Evolutionary conservation across 2,797 vertebrate genomes (phyloP), one percentile per base, ranked within the genome.

Genomic region (Kryptolebias ocellatus): DNA sequence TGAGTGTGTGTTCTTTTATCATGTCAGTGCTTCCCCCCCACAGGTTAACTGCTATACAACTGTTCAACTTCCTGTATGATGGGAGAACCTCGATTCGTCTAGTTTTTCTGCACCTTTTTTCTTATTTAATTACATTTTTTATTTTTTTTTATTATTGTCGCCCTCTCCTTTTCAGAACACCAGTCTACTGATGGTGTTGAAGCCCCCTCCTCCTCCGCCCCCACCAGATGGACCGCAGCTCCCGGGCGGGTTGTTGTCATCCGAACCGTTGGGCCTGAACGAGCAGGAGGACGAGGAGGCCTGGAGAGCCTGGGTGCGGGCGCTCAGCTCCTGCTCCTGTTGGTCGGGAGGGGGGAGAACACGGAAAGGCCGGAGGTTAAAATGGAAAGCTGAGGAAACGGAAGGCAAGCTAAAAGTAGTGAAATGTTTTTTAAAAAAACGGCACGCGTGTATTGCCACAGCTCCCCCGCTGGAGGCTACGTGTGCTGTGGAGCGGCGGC

Each of bases 161-260:
- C 11, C 39, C 11, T 8, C 34, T 55, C 51, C 4, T 14, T 67
- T 61, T 97, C 91, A 99, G 89, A 99, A 99, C 70, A 99, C 98
- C 74, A 99, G 94, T 90, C 98, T 95, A 77, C 96, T 95, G 64
- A 99, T 92, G 16, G 96, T 97, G 84, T 95, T 99, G 90, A 99
- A 99, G 57, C 96, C 87, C 8, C 97, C 94, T 2, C 86, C 86
- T 0, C 87, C 87, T 47, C 96, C 95, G 15, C 95, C 96, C 51
- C 97, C 97, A 24, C 98, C 97, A 39, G 96, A 95, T 16, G 98
- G 98, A 24, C 98, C 98, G 34, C 97, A 99, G 77, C 98, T 98
- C 78, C 98, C 98, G 0, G 98, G 98, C 53, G 98, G 97, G 77
- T 99, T 98, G 14, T 97, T 98, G 93, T 99, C 97, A 84, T 99